These are phyloP conservation scores for Bothrops jararaca DNA, from an alignment of 2,113 vertebrate genomes.

Conservation along the genomic window DNA sequence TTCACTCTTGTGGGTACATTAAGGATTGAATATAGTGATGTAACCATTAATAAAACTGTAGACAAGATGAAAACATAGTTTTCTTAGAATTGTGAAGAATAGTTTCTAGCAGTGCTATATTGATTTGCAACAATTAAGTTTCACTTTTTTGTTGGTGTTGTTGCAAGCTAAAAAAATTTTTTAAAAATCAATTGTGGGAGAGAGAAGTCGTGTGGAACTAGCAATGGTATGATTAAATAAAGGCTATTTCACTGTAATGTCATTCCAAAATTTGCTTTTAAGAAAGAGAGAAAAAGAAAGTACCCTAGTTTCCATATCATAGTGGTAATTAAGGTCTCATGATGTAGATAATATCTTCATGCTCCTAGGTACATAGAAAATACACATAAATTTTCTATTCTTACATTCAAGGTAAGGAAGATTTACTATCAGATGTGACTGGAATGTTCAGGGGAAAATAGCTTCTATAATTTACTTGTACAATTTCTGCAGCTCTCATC, in stretches of 20 bases:
- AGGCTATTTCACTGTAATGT: neutral
- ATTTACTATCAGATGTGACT: neutral
- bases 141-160: neutral
- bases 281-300: neutral
- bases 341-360: neutral
- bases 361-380: neutral
- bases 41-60: neutral
- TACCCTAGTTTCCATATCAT: neutral
- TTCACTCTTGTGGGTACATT: neutral
- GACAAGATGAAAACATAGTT: neutral
- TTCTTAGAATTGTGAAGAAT: neutral
- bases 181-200: neutral
- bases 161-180: neutral
- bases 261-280: neutral
- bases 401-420: neutral
- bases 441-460: neutral
- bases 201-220: neutral
- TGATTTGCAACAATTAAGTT: neutral
- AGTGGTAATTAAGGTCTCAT: neutral
- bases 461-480: neutral
- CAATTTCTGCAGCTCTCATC: neutral
- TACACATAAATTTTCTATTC: neutral
- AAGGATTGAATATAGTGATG: neutral
- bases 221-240: neutral
- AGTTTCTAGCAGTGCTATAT: neutral